These are phyloP conservation scores for Gallinago solitaria DNA, from an alignment of 2,797 vertebrate genomes.

Conservation along the genomic window DNA sequence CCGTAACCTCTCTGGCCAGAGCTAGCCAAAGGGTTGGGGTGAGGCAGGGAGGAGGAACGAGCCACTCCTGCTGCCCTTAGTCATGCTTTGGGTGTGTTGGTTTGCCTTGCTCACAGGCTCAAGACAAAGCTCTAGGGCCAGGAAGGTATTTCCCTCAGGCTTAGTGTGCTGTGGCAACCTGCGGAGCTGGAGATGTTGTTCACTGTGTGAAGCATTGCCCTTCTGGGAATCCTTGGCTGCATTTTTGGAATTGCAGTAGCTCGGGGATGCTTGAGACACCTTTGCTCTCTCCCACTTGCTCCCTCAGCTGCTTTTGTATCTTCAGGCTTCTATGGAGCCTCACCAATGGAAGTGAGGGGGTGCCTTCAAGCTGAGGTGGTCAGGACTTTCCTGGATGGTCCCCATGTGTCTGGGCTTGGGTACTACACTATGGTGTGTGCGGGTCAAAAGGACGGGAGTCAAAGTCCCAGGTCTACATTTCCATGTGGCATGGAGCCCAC, in stretches of 20 bases:
- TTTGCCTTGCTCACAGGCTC: neutral
- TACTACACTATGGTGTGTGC: fast-evolving
- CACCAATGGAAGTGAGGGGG: neutral
- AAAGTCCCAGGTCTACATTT: neutral
- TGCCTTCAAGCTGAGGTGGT: neutral
- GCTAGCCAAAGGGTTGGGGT: neutral
- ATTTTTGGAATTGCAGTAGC: neutral
- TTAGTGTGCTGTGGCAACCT: neutral
- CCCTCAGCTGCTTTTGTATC: fast-evolving
- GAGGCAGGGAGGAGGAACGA: neutral
- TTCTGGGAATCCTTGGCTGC: neutral
- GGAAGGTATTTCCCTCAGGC: neutral
- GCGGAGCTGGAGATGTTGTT: neutral
- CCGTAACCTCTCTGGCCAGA: neutral
- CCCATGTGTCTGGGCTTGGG: fast-evolving
- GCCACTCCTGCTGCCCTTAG: neutral
- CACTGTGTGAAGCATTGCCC: neutral
- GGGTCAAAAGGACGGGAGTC: neutral
- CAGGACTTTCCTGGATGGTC: neutral
- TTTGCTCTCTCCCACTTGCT: neutral
- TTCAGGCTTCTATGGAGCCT: neutral
- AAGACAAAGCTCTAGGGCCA: neutral
- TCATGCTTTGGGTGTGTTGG: neutral
- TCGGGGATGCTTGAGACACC: neutral
- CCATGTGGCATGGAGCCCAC: neutral